Conservation (phyloP, 2,113 vertebrate genomes). For the Alethe diademata region DNA sequence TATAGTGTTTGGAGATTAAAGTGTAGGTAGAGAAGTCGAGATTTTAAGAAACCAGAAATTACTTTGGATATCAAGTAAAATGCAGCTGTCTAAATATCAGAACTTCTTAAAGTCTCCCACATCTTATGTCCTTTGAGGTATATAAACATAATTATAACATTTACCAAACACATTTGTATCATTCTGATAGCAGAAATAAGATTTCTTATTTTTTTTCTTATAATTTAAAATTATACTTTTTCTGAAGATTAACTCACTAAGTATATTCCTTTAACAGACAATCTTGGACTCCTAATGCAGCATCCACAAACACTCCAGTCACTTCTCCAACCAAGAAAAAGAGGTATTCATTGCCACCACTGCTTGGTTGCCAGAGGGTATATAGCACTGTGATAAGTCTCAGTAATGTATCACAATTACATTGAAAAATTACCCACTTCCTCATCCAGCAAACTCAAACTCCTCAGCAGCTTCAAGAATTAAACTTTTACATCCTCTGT, state of each 20-base stretch:
- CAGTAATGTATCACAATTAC: not conserved
- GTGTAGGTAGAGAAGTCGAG: not conserved
- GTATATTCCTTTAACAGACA: conserved; percentile 38
- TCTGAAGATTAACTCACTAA: not conserved
- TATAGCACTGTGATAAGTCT: not conserved
- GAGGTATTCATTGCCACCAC: conserved; percentile 44
- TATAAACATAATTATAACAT: not conserved
- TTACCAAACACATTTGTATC: not conserved
- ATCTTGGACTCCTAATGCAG: not conserved
- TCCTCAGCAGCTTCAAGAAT: not conserved
- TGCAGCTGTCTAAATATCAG: not conserved
- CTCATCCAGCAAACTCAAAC: not conserved
- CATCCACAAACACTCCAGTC: not conserved
- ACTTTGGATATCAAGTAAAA: not conserved
- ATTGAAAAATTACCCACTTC: not conserved
- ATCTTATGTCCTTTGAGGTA: not conserved
- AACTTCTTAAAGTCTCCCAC: not conserved
- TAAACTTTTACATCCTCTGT: not conserved
- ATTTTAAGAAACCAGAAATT: not conserved
- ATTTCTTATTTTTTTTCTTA: not conserved
- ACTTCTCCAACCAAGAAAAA: conserved; percentile 73
- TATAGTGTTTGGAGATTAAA: not conserved
- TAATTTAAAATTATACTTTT: not conserved
- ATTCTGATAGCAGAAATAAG: not conserved
- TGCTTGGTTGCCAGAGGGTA: not conserved